Evolutionary conservation across 2,888 invertebrate genomes (phyloP).

Genomic region (Platynereis dumerilii): DNA sequence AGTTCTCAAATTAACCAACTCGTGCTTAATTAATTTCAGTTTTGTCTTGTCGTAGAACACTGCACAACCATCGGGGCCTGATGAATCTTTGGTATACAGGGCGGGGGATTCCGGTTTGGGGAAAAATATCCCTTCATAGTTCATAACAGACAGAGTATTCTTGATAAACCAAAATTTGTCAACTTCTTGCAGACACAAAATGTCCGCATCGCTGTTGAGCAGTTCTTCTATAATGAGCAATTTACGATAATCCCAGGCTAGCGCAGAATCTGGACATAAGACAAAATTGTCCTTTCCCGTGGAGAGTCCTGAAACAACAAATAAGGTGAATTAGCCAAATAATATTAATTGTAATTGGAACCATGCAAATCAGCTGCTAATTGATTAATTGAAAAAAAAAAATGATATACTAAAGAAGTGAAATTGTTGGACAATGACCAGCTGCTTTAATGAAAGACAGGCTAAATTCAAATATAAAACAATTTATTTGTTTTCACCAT

Average conservation of each 20-base stretch:
- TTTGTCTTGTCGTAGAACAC: constrained; percentile 74
- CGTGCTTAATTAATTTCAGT: constrained; percentile 67
- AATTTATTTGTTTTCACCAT: no score
- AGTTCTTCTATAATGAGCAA: constrained; percentile 77
- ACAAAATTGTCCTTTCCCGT: constrained; percentile 76
- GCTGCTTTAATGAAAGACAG: no score
- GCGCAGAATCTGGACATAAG: constrained; percentile 73
- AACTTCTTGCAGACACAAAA: constrained; percentile 79
- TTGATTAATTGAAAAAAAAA: no score
- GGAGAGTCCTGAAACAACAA: constrained; percentile 72
- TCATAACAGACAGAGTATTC: constrained; percentile 36
- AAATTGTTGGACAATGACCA: no score
- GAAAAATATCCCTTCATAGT: constrained; percentile 70
- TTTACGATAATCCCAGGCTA: constrained; percentile 74
- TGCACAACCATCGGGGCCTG: constrained; percentile 81
- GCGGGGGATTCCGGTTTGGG: constrained; percentile 82
- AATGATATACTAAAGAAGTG: no score
- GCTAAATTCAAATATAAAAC: no score
- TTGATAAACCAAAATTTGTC: constrained; percentile 75
- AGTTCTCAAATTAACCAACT: constrained; percentile 43
- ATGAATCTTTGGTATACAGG: constrained; percentile 74
- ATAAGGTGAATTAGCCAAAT: background rate
- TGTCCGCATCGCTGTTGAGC: constrained; percentile 72
- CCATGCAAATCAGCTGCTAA: no score
- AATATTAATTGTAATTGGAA: no score